Percentiles rank a stretch among this genome's conserved stretches.
phyloP scores from a whole-genome alignment of 1,140 invertebrate species.

The Lepidurus packardi region DNA sequence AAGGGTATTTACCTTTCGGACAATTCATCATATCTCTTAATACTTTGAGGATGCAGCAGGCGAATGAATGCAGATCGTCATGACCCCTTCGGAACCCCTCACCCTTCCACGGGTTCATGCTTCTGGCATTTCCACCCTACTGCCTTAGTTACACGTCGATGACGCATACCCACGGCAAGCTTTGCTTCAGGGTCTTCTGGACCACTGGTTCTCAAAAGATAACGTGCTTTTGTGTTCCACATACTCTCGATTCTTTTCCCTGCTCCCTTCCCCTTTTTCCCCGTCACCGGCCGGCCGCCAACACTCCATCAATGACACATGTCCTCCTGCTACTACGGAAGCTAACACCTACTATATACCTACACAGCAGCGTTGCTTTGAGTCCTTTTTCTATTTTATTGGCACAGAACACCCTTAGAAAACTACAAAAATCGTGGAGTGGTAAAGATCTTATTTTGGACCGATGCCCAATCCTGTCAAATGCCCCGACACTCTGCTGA shows the following conservation, averaged over 20 bases:
- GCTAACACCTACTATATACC: constrained; percentile 7
- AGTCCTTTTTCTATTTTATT: neutral
- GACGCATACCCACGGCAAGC: neutral
- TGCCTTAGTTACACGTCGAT: constrained; percentile 19
- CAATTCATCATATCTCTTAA: neutral
- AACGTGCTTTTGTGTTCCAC: constrained; percentile 9
- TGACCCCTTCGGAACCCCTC: neutral
- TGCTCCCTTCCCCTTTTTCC: neutral
- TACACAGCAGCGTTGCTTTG: neutral
- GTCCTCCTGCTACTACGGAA: constrained; percentile 13
- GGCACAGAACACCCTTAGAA: neutral
- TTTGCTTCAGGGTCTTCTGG: neutral
- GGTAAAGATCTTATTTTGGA: neutral
- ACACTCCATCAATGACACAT: constrained; percentile 21
- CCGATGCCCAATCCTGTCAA: neutral
- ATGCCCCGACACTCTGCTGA: neutral
- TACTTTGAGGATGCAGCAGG: neutral
- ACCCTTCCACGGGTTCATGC: neutral
- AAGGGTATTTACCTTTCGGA: neutral
- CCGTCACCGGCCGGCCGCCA: constrained; percentile 12
- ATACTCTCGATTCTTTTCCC: constrained; percentile 18
- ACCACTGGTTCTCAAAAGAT: constrained; percentile 17
- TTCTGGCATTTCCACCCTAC: constrained; percentile 10
- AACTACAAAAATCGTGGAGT: neutral
- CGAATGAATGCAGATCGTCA: neutral